Base-by-base conservation (phyloP, 2,797 vertebrate species). In the Chelon auratus region DNA sequence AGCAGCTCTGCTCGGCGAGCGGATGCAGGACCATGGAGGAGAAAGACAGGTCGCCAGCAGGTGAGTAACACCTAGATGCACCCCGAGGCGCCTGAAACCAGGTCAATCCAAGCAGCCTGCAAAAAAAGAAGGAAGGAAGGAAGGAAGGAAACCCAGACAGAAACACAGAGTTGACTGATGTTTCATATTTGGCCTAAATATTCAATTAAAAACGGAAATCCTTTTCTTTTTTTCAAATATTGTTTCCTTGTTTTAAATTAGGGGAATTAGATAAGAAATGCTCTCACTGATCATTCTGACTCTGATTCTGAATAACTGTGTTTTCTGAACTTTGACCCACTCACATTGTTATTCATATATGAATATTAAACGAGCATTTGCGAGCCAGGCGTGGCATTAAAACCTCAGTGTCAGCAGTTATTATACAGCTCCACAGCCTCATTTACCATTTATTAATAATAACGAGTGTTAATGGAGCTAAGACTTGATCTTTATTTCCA, bases 21-120 rank as follows among this genome's bases (percentile, higher is more conserved):
- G 90, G 87, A 94, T 94, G 93, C 93, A 94, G 93, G 93, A 94
- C 90, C 93, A 94, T 92, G 93, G 91, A 90, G 93, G 89, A 91
- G 93, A 94, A 72, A 93, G 93, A 90, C 93, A 93, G 90, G 92
- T 93, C 89, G 92, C 91, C 89, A 91, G 93, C 89, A 93, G 93
- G 92, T 93, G 90, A 65, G 69, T 68, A 54, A 66, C 72, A 72
- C 45, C 60, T 61, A 48, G 68, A 70, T 77, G 61, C 78, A 77
- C 71, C 82, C 70, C 1, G 45, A 56, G 75, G 75, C 62, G 65
- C 61, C 59, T 62, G 12, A 60, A 81, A 78, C 26, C 65, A 55
- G 83, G 77, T 76, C 81, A 72, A 24, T 2, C 18, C 20, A 0
- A 22, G 37, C 15, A 17, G 8, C 39, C 5, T 45, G 15, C 36